A percentile compares a stretch with the other conserved stretches of the same genome.
Evolutionary conservation across 2,113 vertebrate genomes (phyloP).

Genomic region (Romanogobio albipinnatus): DNA sequence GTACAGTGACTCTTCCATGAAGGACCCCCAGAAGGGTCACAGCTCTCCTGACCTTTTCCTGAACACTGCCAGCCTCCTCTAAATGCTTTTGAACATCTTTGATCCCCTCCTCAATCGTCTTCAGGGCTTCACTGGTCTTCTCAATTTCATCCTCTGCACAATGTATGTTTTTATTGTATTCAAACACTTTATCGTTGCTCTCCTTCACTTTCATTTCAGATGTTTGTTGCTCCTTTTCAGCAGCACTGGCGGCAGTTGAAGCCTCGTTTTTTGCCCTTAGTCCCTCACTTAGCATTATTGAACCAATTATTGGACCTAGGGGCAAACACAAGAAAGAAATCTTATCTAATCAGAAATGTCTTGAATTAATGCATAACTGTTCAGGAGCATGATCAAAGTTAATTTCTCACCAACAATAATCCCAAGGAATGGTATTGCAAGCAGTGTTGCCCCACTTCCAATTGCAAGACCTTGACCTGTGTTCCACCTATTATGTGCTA

Average conservation of each 20-base stretch:
- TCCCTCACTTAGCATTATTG: not conserved
- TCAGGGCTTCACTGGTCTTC: not conserved
- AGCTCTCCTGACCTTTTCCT: slow-evolving; percentile 6
- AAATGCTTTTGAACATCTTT: not conserved
- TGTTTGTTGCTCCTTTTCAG: not conserved
- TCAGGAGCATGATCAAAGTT: not conserved
- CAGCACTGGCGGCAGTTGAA: not conserved
- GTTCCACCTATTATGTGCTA: not conserved
- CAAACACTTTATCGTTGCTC: not conserved
- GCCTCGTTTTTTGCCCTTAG: no score
- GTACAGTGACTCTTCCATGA: slow-evolving; percentile 13
- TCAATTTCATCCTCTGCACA: not conserved
- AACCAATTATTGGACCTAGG: slow-evolving; percentile 32
- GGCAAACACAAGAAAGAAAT: not conserved
- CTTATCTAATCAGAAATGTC: not conserved
- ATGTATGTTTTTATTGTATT: slow-evolving; percentile 9
- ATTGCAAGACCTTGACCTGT: not conserved
- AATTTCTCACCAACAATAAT: slow-evolving; percentile 40
- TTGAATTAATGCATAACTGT: not conserved
- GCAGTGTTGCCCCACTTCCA: not conserved
- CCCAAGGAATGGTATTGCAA: slow-evolving; percentile 30
- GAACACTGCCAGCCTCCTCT: not conserved
- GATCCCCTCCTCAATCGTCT: not conserved
- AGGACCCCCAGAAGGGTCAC: slow-evolving; percentile 2
- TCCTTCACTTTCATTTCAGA: not conserved